Evolutionary conservation across 2,113 vertebrate species (phyloP).

Genomic region (Cavia aperea): DNA sequence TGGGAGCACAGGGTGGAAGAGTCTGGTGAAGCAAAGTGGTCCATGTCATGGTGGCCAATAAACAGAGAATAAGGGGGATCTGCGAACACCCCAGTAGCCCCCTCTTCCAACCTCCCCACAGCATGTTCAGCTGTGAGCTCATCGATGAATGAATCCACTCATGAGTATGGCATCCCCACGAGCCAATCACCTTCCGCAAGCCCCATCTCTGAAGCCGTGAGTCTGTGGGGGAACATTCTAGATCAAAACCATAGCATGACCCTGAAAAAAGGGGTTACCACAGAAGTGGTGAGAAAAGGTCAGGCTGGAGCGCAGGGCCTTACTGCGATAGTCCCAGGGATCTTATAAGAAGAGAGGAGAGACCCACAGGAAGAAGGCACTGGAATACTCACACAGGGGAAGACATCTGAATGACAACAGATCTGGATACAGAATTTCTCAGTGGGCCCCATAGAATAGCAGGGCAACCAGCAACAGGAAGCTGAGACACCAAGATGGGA

Average conservation of each 20-base stretch:
- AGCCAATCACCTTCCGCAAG: not conserved
- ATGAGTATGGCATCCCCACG: not conserved
- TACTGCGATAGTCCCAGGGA: not conserved
- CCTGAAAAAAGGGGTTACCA: not conserved
- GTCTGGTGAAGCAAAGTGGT: not conserved
- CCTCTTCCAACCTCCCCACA: not conserved
- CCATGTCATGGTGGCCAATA: not conserved
- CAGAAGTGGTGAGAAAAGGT: not conserved
- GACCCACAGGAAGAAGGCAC: not conserved
- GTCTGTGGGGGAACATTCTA: not conserved
- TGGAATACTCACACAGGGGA: not conserved
- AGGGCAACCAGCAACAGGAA: not conserved
- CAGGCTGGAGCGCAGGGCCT: not conserved
- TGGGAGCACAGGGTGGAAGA: not conserved
- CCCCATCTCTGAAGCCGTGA: not conserved
- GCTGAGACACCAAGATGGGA: not conserved
- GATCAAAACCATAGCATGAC: not conserved
- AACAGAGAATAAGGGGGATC: not conserved
- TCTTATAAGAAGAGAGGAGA: not conserved
- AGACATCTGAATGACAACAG: not conserved
- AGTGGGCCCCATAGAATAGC: not conserved
- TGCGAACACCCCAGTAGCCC: not conserved
- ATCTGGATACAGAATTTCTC: not conserved
- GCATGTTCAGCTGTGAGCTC: not conserved
- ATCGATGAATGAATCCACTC: no score